phyloP scores from a whole-genome alignment of 2,113 vertebrate species.

The Nematolebias whitei region DNA sequence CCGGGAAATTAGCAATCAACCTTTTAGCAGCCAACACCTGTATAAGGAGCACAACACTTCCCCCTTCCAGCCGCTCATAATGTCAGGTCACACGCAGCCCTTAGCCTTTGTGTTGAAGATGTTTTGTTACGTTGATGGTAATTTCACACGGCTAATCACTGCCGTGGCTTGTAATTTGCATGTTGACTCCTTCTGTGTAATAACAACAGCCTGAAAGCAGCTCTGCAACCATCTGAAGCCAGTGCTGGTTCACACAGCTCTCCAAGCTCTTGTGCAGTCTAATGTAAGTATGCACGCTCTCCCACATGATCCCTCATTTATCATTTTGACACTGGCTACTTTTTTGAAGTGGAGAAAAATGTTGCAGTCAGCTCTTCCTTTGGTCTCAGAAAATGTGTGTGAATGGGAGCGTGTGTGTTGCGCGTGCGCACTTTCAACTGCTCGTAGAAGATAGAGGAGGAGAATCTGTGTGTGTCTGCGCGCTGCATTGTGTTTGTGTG shows the following conservation, averaged over 20 bases:
- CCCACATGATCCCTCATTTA: conserved; percentile 79
- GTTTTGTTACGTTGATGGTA: conserved; percentile 51
- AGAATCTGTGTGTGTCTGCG: background rate
- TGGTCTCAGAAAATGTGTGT: conserved; percentile 64
- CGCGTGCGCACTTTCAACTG: conserved; percentile 29
- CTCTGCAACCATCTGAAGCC: conserved; percentile 13
- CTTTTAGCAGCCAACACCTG: conserved; percentile 71
- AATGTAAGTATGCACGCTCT: conserved; percentile 74
- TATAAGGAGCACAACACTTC: conserved; percentile 35
- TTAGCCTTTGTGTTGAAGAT: conserved; percentile 21
- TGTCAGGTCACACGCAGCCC: conserved; percentile 54
- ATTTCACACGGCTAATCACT: conserved; percentile 61
- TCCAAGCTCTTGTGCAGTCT: conserved; percentile 65
- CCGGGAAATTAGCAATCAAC: conserved; percentile 75
- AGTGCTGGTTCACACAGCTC: conserved; percentile 10
- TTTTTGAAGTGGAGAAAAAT: conserved; percentile 82
- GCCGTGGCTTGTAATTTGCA: conserved; percentile 49
- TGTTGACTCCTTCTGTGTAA: conserved; percentile 26
- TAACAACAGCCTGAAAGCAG: conserved; percentile 24
- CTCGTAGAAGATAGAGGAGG: conserved; percentile 38
- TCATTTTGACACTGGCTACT: conserved; percentile 83
- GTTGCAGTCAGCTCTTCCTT: conserved; percentile 83
- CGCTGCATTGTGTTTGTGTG: conserved; percentile 39
- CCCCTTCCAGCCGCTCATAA: conserved; percentile 35
- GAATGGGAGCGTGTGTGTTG: conserved; percentile 49